These are phyloP conservation scores for Mesocentrotus franciscanus DNA, from an alignment of 53 echinoderm and acorn worm species.

Conservation along the genomic window DNA sequence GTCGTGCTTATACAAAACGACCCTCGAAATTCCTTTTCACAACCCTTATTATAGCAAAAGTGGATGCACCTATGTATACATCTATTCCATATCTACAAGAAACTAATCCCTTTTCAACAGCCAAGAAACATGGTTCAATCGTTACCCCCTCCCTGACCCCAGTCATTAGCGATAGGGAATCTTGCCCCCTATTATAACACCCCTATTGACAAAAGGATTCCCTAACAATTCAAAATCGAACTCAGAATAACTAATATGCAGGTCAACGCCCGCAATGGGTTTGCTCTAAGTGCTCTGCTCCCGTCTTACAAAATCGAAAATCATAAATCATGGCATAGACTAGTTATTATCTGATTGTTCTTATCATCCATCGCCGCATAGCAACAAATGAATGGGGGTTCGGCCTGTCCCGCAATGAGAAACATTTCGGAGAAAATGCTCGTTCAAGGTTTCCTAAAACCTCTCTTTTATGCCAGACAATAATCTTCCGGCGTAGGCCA, in stretches of 20 bases:
- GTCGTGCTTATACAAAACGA: background rate
- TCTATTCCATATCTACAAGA: constrained; percentile 3
- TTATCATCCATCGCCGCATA: background rate
- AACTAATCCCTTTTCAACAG: background rate
- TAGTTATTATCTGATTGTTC: background rate
- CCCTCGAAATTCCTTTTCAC: background rate
- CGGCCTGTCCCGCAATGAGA: background rate
- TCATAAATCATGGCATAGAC: constrained; percentile 35
- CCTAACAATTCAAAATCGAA: constrained; percentile 52
- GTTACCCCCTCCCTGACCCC: constrained; percentile 41
- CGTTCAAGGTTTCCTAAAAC: constrained; percentile 53
- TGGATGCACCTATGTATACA: constrained; percentile 17
- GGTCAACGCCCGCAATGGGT: constrained; percentile 45
- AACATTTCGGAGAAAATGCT: constrained; percentile 17
- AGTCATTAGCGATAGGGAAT: constrained; percentile 1
- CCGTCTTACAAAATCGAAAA: background rate
- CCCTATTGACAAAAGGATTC: constrained; percentile 11
- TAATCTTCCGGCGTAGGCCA: constrained; percentile 66
- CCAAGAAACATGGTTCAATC: constrained; percentile 51
- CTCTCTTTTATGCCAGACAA: constrained; percentile 55
- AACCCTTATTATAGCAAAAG: background rate
- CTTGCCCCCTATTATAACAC: background rate
- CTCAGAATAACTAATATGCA: constrained; percentile 34
- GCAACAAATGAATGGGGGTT: constrained; percentile 15
- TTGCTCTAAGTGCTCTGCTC: background rate